These are phyloP conservation scores for Peromyscus polionotus DNA, from an alignment of 2,113 vertebrate species.

Conservation along the genomic window DNA sequence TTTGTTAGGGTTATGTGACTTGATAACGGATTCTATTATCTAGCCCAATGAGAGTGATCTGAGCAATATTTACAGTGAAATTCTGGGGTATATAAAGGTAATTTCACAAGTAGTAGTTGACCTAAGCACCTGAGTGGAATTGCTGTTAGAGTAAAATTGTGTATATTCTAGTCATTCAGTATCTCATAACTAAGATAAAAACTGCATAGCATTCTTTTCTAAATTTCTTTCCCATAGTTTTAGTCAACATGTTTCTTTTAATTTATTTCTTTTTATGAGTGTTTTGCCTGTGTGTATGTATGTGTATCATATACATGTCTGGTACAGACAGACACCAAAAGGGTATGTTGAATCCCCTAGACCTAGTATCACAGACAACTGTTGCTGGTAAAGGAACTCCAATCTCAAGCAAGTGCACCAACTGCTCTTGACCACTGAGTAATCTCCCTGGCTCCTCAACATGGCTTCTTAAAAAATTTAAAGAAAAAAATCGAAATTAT, in stretches of 20 bases:
- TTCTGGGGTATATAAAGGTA: background rate
- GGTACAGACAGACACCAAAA: background rate
- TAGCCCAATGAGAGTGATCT: background rate
- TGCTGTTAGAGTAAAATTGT: background rate
- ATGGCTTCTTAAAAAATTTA: background rate
- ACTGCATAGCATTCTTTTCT: background rate
- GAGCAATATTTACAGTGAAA: background rate
- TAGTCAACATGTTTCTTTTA: background rate
- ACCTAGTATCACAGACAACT: background rate
- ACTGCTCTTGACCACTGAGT: background rate
- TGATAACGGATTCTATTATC: background rate
- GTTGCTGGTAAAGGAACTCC: background rate
- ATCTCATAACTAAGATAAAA: background rate
- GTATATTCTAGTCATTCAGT: background rate
- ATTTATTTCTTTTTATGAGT: background rate
- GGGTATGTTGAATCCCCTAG: background rate
- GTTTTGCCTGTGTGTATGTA: background rate
- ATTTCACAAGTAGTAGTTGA: background rate
- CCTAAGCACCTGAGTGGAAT: background rate
- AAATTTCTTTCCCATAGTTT: background rate
- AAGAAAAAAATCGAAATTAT: background rate
- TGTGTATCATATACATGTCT: fast-evolving
- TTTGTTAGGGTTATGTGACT: background rate
- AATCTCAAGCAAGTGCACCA: background rate
- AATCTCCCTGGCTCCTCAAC: background rate